Percentiles rank a stretch among this genome's conserved stretches.
These are phyloP conservation scores for Platichthys stellatus DNA, from an alignment of 2,113 vertebrate genomes.

Conservation along the genomic window DNA sequence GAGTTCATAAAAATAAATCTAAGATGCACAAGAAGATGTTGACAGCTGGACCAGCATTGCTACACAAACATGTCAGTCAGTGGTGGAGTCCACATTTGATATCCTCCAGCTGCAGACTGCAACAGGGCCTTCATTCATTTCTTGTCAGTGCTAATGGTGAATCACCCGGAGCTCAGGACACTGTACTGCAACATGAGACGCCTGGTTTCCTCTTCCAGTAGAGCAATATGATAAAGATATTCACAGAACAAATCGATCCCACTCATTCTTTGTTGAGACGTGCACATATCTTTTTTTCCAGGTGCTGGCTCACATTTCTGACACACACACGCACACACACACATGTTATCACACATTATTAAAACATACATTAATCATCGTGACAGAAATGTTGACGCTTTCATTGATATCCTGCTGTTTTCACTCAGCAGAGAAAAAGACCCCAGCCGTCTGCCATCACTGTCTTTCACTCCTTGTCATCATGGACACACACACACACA, in stretches of 20 bases:
- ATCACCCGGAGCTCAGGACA: neutral
- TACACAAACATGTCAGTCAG: neutral
- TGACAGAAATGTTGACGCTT: constrained; percentile 34
- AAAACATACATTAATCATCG: constrained; percentile 48
- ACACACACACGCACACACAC: neutral
- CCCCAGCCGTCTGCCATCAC: constrained; percentile 30
- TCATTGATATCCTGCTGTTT: constrained; percentile 51
- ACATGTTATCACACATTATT: neutral
- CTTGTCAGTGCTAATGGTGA: constrained; percentile 11
- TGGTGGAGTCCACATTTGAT: neutral
- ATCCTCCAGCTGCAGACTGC: neutral
- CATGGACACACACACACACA: neutral
- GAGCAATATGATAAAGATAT: constrained; percentile 17
- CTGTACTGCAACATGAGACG: constrained; percentile 13
- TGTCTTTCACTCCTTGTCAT: neutral
- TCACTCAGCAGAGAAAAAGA: constrained; percentile 1
- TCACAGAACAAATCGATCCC: constrained; percentile 37
- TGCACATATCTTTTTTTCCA: constrained; percentile 1
- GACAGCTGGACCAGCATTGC: neutral
- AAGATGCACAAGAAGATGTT: neutral
- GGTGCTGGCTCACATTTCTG: constrained; percentile 43
- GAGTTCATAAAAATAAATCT: neutral
- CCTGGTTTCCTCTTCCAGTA: constrained; percentile 48
- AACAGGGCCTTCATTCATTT: neutral
- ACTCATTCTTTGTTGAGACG: neutral